These are phyloP conservation scores for Microtus pennsylvanicus DNA, from an alignment of 2,113 vertebrate genomes.

Conservation along the genomic window DNA sequence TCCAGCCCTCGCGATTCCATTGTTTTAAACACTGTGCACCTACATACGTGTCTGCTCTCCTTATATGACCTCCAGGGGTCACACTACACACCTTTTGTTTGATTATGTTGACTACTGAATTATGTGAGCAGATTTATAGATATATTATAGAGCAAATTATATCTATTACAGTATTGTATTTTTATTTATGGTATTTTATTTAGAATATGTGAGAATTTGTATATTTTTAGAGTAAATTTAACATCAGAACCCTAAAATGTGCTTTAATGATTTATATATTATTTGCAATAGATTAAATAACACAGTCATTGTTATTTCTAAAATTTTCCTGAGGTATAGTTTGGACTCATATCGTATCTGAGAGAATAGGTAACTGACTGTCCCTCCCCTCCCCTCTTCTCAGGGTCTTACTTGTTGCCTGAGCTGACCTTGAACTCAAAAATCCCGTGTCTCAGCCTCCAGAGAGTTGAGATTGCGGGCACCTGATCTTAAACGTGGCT, in stretches of 20 bases:
- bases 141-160: conserved; percentile 27
- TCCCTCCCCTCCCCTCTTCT: not conserved
- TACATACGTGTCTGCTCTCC: not conserved
- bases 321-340: conserved; percentile 19
- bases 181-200: conserved; percentile 53
- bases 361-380: not conserved
- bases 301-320: not conserved
- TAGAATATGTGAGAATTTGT: conserved; percentile 46
- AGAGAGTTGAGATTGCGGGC: not conserved
- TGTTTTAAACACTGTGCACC: not conserved
- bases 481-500: not conserved
- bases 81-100: not conserved
- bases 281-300: not conserved
- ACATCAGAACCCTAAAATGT: conserved; percentile 1
- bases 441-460: not conserved
- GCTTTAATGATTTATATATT: conserved; percentile 6
- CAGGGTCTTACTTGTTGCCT: not conserved
- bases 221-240: conserved; percentile 20
- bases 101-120: conserved; percentile 3
- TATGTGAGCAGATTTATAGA: not conserved
- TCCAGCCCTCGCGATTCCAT: not conserved
- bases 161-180: not conserved
- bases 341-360: conserved; percentile 7
- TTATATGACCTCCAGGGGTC: conserved; percentile 14
- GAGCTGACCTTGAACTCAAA: not conserved